Base-by-base conservation (phyloP, 64 coral and sea anemone genomes). In the Stylophora pistillata region DNA sequence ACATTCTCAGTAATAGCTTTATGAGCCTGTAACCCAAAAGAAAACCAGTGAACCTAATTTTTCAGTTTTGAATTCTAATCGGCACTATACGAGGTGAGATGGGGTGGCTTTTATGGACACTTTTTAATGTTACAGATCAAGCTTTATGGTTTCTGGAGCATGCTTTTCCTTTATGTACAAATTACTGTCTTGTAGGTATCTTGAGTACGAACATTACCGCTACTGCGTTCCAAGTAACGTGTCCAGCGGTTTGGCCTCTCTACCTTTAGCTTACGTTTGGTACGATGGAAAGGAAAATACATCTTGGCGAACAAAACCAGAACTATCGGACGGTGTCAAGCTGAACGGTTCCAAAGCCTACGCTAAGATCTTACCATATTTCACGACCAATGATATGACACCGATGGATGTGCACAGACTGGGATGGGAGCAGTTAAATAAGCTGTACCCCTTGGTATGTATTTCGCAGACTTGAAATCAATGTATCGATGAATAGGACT, bases 201-300 rank as follows among this genome's bases (percentile, higher is more conserved):
- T 99, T 11, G 53, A 95, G 78, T 66, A 68, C n/a, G 88, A 99
- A 26, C 88, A 99, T 63, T 82, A 72, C 0, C 74, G 68, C 15
- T 88, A 95, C 66, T 99, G 97, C 17, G 97, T 99, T 1, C 93
- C 93, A 53, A 95, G 77, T 60, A 93, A 93, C 16, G 76, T 99
- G 27, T 99, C 97, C 5, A 99, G 97, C 23, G 97, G 97, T 12
- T 78, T 99, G 0, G 97, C 97, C 0, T 88, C 32, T 9, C 88
- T 99, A 16, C 97, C 97, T 15, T 16, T 99, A 37, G 63, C 75
- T 21, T 85, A 85, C 59, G 89, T 99, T 7, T 99, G 92, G 72
- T 82, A 85, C 9, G 85, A 99, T 74, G 88, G 90, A 10, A 77
- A 21, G 5, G 76, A 88, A 41, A 99, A 98, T 69, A 58, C 55